phyloP scores from a whole-genome alignment of 1,140 invertebrate genomes.

The Drosophila teissieri region DNA sequence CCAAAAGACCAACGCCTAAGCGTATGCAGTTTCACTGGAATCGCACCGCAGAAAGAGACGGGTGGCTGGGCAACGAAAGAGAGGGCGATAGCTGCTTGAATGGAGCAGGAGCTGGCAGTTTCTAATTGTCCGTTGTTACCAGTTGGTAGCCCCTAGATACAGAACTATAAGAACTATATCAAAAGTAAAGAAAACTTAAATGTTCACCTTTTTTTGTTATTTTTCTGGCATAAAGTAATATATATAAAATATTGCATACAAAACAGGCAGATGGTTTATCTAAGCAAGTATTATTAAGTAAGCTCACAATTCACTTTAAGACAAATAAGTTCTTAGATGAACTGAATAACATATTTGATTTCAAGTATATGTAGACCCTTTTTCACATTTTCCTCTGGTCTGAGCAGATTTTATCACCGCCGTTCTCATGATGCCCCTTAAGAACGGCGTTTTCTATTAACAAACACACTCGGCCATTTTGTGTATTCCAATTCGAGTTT shows the following conservation, averaged over 20 bases:
- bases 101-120: not conserved
- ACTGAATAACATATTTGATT: too few relatives aligned
- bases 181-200: too few relatives aligned
- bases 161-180: too few relatives aligned
- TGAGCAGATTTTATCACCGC: conserved; percentile 10
- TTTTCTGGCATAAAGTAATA: too few relatives aligned
- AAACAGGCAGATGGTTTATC: too few relatives aligned
- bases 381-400: not conserved
- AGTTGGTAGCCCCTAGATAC: not conserved
- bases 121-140: conserved; percentile 4
- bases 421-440: conserved; percentile 26
- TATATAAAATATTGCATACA: too few relatives aligned
- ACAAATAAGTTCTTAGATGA: too few relatives aligned
- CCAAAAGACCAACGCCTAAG: conserved; percentile 44
- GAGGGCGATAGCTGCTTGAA: not conserved
- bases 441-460: conserved; percentile 23
- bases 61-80: not conserved
- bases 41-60: not conserved
- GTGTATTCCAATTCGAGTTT: conserved; percentile 41
- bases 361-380: too few relatives aligned
- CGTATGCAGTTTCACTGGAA: conserved; percentile 42
- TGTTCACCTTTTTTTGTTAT: too few relatives aligned
- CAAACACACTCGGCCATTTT: conserved; percentile 25
- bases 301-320: too few relatives aligned
- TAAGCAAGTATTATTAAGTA: too few relatives aligned